Evolutionary conservation across 92 coral and sea anemone genomes (phyloP).

Genomic region (Parazoanthus darwini): DNA sequence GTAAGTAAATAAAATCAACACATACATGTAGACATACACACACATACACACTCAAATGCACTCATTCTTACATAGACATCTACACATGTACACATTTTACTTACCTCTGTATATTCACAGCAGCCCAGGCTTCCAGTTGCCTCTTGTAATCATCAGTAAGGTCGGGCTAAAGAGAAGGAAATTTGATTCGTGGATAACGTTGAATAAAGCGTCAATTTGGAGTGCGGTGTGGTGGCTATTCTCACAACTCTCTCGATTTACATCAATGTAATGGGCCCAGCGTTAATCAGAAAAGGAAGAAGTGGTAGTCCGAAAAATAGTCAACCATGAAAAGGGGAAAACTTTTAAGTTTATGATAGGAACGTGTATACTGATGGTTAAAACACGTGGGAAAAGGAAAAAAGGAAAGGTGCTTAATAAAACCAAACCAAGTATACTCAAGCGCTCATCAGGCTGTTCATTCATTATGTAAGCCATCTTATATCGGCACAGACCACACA

Average conservation of each 20-base stretch:
- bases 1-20: no score
- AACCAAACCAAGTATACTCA: no score
- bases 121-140: conserved; percentile 98
- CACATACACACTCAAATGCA: no score
- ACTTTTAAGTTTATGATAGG: no score
- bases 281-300: not conserved
- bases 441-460: no score
- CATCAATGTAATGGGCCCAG: not conserved
- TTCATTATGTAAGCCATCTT: no score
- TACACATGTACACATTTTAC: not conserved
- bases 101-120: conserved; percentile 95
- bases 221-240: not conserved
- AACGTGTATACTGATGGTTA: no score
- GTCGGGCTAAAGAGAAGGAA: conserved; percentile 53
- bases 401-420: no score
- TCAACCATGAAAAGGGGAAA: not conserved
- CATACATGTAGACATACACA: no score
- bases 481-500: no score
- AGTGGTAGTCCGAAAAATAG: not conserved
- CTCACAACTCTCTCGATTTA: not conserved
- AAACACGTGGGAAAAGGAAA: no score
- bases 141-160: conserved; percentile 84
- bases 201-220: not conserved
- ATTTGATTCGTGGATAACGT: not conserved
- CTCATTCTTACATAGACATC: no score